These are phyloP conservation scores for Euphydryas editha DNA, from an alignment of 2,888 invertebrate species.

Conservation along the genomic window DNA sequence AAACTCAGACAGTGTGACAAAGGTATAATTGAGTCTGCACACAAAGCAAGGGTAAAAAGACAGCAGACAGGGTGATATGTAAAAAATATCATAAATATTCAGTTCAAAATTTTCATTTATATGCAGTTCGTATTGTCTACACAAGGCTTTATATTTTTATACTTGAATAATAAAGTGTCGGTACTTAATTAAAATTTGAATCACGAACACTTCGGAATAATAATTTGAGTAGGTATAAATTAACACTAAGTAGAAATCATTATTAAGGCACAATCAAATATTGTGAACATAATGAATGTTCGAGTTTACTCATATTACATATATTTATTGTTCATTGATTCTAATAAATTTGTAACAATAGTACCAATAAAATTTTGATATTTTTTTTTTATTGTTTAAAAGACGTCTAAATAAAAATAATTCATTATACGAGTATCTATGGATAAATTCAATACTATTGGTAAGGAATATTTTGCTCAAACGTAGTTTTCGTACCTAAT, in stretches of 20 bases:
- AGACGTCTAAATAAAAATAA: neutral
- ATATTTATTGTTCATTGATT: neutral
- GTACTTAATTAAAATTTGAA: conserved; percentile 8
- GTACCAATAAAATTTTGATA: no score
- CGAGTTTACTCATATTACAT: neutral
- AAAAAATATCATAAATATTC: conserved; percentile 48
- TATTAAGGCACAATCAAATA: neutral
- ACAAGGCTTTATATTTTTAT: conserved; percentile 31
- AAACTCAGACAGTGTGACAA: conserved; percentile 21
- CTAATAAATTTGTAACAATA: neutral
- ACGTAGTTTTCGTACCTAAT: no score
- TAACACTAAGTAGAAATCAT: neutral
- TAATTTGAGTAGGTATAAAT: conserved; percentile 2
- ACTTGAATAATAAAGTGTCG: conserved; percentile 30
- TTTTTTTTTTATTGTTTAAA: neutral
- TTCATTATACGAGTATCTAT: no score
- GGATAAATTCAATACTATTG: neutral
- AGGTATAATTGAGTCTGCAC: conserved; percentile 32
- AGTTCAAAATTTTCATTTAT: conserved; percentile 42
- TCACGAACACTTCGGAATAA: neutral
- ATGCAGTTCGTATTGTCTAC: conserved; percentile 36
- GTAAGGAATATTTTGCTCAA: no score
- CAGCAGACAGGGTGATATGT: conserved; percentile 32
- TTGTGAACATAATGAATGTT: neutral
- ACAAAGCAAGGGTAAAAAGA: conserved; percentile 27